Percentiles rank a stretch among this genome's conserved stretches.
phyloP scores from a whole-genome alignment of 2,888 invertebrate species.

The Tryphoninae sp. region DNA sequence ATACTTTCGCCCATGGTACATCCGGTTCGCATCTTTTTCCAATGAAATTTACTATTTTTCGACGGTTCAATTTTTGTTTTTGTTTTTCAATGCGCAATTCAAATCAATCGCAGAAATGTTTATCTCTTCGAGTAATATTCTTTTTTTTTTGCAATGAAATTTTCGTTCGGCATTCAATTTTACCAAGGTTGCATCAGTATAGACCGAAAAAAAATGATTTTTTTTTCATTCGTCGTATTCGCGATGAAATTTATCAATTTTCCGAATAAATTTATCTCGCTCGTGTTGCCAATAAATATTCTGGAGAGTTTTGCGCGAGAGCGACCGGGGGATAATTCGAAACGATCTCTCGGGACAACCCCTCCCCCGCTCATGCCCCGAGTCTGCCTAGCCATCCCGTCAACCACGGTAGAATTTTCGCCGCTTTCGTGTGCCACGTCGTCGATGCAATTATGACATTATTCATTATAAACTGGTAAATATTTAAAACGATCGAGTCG shows the following conservation, averaged over 20 bases:
- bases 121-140: background rate
- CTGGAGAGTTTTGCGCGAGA: background rate
- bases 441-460: slow-evolving; percentile 63
- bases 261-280: background rate
- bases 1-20: background rate
- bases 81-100: background rate
- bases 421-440: slow-evolving; percentile 27
- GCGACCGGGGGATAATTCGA: background rate
- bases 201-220: background rate
- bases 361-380: background rate
- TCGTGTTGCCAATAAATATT: background rate
- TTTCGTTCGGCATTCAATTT: background rate
- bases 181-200: background rate
- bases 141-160: background rate
- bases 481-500: slow-evolving; percentile 70
- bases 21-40: background rate
- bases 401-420: slow-evolving; percentile 41
- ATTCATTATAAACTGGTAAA: slow-evolving; percentile 74
- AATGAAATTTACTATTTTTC: background rate
- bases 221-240: background rate
- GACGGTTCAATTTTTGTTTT: background rate
- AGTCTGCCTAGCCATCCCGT: no score
- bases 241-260: background rate
- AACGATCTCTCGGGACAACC: background rate
- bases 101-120: background rate